phyloP scores from a whole-genome alignment of 2,113 vertebrate species.

The Cochlearius cochlearius region DNA sequence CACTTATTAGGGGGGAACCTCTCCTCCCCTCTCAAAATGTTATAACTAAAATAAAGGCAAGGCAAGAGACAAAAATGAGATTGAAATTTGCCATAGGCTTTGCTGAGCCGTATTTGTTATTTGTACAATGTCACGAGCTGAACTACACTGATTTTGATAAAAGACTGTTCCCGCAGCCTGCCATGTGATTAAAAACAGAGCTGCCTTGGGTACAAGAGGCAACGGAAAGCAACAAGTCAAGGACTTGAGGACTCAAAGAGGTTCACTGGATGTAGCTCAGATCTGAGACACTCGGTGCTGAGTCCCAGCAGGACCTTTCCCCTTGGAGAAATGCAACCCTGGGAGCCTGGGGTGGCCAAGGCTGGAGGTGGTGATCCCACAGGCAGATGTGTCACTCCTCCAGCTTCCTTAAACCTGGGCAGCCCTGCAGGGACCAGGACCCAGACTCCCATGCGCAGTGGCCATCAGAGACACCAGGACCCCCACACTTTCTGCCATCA shows the following conservation, averaged over 20 bases:
- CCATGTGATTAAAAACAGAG: background rate
- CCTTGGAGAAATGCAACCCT: background rate
- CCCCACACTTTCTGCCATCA: background rate
- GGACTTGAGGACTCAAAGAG: background rate
- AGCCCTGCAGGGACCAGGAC: background rate
- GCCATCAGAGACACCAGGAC: background rate
- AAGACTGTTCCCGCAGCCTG: background rate
- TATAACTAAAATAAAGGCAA: background rate
- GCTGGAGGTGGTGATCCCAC: background rate
- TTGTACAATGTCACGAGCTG: rapidly evolving
- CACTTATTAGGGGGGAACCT: background rate
- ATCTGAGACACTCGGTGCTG: background rate
- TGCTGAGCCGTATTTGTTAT: background rate
- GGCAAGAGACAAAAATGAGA: background rate
- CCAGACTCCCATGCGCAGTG: rapidly evolving
- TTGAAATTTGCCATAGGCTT: background rate
- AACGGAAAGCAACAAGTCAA: background rate
- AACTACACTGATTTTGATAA: background rate
- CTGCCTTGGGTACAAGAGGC: background rate
- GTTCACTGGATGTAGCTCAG: background rate
- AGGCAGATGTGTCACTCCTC: background rate
- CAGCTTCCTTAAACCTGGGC: background rate
- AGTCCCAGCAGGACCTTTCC: background rate
- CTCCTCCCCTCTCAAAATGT: background rate
- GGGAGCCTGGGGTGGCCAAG: background rate